Base-by-base conservation (phyloP, 2,888 invertebrate species). In the Mythimna ferrago region DNA sequence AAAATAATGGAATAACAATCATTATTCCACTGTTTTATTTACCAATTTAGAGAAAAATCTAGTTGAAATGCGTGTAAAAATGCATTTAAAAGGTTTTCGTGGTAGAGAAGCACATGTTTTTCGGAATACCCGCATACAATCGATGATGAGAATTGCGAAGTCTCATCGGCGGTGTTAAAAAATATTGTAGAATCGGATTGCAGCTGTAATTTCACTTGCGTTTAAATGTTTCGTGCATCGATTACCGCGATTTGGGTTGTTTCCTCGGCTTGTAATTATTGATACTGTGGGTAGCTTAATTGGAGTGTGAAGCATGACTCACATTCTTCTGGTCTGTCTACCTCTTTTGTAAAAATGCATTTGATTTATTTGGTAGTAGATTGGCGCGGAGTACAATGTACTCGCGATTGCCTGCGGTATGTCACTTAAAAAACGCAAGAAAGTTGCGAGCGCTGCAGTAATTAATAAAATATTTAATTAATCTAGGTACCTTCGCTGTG, bases 261-360 rank as follows among this genome's bases (percentile, higher is more conserved):
- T 93, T 93, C 91, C 86, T 92, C 92, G 89, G 81, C 87, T 93
- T 90, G 88, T 91, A 94, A 94, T 94, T 92, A 93, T 94, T 94
- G 92, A 92, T 93, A 93, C 90, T 92, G 94, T 92, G 92, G 93
- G 94, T 93, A 95, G 92, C 90, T 87, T 94, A 95, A 96, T 94
- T 96, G 90, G 96, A 96, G 96, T 96, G 96, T 96, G 96, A 96
- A 95, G 93, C 89, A 89, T 96, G 95, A 95, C 91, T 95, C 94
- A 94, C 91, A 92, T 93, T 90, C 90, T 87, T 88, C 90, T 89
- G 88, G 88, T 87, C 91, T 91, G 89, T 92, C 94, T 92, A 93
- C 94, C 88, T 92, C 86, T 90, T 90, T 89, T 90, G 88, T 89
- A 92, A 93, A 94, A 93, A 93, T 93, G 91, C 89, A 89, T 85